These are phyloP conservation scores for Henicopernis longicauda DNA, from an alignment of 2,113 vertebrate genomes.

Conservation along the genomic window DNA sequence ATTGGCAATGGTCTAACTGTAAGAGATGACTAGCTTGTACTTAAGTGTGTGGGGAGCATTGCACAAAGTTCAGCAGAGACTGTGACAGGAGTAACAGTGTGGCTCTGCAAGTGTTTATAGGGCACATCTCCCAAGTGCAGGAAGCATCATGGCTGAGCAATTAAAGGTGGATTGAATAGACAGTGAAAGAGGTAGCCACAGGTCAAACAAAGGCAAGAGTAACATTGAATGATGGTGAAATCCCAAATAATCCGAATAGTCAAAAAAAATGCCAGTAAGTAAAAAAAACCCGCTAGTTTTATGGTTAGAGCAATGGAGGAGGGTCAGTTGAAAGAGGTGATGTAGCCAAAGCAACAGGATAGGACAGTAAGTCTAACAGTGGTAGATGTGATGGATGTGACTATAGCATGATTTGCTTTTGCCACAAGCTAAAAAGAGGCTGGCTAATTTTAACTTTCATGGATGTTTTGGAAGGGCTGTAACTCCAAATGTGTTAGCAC, in stretches of 20 bases:
- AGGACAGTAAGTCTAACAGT: neutral
- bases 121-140: neutral
- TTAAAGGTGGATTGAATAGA: neutral
- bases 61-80: neutral
- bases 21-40: neutral
- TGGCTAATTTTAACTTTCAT: neutral
- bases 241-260: neutral
- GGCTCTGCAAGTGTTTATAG: neutral
- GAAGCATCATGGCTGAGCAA: neutral
- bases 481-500: neutral
- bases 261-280: neutral
- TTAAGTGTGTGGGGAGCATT: neutral
- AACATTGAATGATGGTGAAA: neutral
- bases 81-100: neutral
- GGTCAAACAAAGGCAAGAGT: neutral
- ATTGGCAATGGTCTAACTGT: fast-evolving
- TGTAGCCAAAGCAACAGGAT: neutral
- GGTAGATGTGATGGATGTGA: neutral
- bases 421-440: neutral
- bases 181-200: neutral
- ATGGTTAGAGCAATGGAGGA: neutral
- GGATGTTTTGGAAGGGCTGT: neutral
- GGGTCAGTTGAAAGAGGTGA: neutral
- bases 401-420: neutral
- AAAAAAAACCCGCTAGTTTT: neutral